These are phyloP conservation scores for Leptinotarsa tumamoca DNA, from an alignment of 2,888 invertebrate genomes.

Conservation along the genomic window DNA sequence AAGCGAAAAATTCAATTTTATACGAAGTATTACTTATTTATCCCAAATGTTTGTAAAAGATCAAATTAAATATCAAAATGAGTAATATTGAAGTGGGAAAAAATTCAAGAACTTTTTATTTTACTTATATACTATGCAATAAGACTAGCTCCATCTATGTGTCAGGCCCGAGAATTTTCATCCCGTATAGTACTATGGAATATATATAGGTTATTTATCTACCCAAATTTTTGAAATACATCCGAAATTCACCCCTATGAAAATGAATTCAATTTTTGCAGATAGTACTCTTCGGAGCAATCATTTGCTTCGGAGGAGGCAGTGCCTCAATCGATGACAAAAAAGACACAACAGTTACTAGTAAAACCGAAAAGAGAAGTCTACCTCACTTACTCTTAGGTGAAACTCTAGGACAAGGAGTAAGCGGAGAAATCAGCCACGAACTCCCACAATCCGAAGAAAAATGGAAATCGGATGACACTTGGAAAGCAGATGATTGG, in stretches of 20 bases:
- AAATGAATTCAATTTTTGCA: conserved; percentile 21
- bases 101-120: too few species aligned
- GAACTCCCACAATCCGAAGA: not conserved
- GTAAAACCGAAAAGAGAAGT: conserved; percentile 32
- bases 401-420: not conserved
- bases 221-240: too few species aligned
- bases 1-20: too few species aligned
- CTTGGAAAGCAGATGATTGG: not conserved
- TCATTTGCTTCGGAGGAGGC: conserved; percentile 11
- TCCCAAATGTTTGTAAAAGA: too few species aligned
- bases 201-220: too few species aligned
- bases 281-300: conserved; percentile 23
- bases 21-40: too few species aligned
- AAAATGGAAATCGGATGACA: conserved; percentile 10
- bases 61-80: too few species aligned
- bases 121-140: too few species aligned
- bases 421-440: not conserved
- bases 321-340: conserved; percentile 20
- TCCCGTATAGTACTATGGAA: too few species aligned
- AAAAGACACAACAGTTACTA: not conserved
- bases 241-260: not conserved
- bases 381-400: conserved; percentile 18
- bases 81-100: too few species aligned
- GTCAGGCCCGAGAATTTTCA: too few species aligned
- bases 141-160: too few species aligned